Base-by-base conservation (phyloP, 2,888 invertebrate genomes). In the Orgyia antiqua region DNA sequence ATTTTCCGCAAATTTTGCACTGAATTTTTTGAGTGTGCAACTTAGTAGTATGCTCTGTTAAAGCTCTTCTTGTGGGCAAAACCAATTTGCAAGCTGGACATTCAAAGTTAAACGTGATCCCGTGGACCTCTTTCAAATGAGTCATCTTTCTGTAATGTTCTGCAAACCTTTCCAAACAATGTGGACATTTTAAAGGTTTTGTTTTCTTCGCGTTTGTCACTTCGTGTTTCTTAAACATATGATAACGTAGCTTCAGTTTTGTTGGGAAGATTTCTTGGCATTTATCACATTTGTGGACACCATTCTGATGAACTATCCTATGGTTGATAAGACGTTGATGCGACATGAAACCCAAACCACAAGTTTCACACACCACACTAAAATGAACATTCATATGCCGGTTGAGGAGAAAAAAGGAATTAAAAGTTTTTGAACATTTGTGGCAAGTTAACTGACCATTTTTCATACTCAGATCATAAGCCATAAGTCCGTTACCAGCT, bases 81-180 rank as follows among this genome's bases (percentile, higher is more conserved):
- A 73, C 63, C 0, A 69, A 54, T 45, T 77, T 77, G 37, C 86
- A 86, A 1, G 56, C 47, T 1, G 57, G 66, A 35, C 86, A 86
- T 26, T 82, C 82, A 20, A 83, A 84, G 0, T 66, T 75, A 12
- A 80, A 80, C 0, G 69, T 49, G 3, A 84, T 83, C 0, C 79
- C 83, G 30, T 86, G 86, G 0, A 59, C 71, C 35, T 76, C 73
- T 39, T 70, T 80, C 31, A 86, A 45, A 39, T 86, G 86, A 1
- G 75, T 77, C 83, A 86, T 83, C 34, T 83, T 83, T 1, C 64
- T 63, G 26, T 86, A 86, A 36, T 86, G 83, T 37, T 83, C 83
- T 0, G 83, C 59, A 27, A 86, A 86, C 5, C 86, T 49, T 42
- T 86, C 82, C 33, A 79, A 61, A 20, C 86, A 86, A 33, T 79